Percentiles rank a stretch among this genome's conserved stretches.
Conservation (phyloP, 2,113 vertebrate species). For the Romanogobio albipinnatus region DNA sequence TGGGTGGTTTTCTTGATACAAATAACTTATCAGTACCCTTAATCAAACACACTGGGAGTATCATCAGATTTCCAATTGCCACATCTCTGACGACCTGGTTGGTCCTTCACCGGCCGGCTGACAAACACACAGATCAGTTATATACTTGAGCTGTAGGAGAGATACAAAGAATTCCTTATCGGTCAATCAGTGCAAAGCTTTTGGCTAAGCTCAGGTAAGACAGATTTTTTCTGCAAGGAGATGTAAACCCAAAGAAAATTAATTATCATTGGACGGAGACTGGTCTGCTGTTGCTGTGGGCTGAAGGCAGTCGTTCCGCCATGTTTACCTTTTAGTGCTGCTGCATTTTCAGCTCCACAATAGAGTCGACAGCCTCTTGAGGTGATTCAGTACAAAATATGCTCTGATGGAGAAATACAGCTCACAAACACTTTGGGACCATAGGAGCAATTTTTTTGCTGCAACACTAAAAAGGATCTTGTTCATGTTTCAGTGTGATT, state of each 20-base stretch:
- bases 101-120: slow-evolving; percentile 53
- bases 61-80: slow-evolving; percentile 59
- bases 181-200: slow-evolving; percentile 48
- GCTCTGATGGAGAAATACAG: neutral
- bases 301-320: neutral
- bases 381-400: slow-evolving; percentile 18
- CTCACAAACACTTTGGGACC: neutral
- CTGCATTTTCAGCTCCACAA: slow-evolving; percentile 31
- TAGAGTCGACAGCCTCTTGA: slow-evolving; percentile 21
- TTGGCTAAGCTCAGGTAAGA: slow-evolving; percentile 18
- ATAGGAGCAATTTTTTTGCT: neutral
- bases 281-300: neutral
- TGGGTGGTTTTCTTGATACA: slow-evolving; percentile 47
- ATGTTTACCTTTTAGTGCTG: slow-evolving; percentile 24
- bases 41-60: slow-evolving; percentile 45
- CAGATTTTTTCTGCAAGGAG: slow-evolving; percentile 17
- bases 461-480: neutral
- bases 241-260: neutral
- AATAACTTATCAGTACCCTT: slow-evolving; percentile 56
- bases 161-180: slow-evolving; percentile 57
- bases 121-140: slow-evolving; percentile 41
- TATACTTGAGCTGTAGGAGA: slow-evolving; percentile 31
- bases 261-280: neutral
- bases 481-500: slow-evolving; percentile 5
- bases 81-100: slow-evolving; percentile 51